These are phyloP conservation scores for Yponomeuta plumbellus DNA, from an alignment of 2,888 invertebrate species.

Conservation along the genomic window DNA sequence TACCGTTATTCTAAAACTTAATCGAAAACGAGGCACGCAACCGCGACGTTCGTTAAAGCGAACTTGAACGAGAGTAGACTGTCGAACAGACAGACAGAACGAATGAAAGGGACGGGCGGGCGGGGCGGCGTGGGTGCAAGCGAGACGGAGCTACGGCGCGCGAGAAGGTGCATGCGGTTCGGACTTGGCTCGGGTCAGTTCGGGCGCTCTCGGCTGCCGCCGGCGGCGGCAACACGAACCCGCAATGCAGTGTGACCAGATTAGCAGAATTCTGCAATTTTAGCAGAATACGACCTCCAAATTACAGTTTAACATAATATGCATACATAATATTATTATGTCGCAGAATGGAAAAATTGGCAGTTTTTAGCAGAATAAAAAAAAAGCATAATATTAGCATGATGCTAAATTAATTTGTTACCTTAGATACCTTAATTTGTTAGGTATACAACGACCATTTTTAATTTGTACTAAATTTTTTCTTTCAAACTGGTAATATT, in stretches of 20 bases:
- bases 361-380: no score
- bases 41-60: background rate
- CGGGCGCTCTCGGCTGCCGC: background rate
- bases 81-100: background rate
- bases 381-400: no score
- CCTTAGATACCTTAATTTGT: no score
- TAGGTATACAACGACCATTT: no score
- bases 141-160: conserved; percentile 3
- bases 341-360: no score
- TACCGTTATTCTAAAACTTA: conserved; percentile 13
- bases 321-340: no score
- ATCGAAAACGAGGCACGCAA: background rate
- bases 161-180: conserved; percentile 3
- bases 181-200: conserved; percentile 1
- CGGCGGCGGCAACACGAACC: background rate
- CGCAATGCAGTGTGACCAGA: conserved; percentile 11
- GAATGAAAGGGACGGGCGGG: background rate
- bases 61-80: background rate
- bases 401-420: no score
- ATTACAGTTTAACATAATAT: no score
- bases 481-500: no score
- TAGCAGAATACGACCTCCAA: no score
- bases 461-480: no score
- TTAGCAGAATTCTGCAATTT: no score
- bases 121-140: conserved; percentile 10